A percentile compares a stretch with the other conserved stretches of the same genome.
phyloP scores from a whole-genome alignment of 2,888 invertebrate genomes.

The Pseudococcus jackbeardsleyi region DNA sequence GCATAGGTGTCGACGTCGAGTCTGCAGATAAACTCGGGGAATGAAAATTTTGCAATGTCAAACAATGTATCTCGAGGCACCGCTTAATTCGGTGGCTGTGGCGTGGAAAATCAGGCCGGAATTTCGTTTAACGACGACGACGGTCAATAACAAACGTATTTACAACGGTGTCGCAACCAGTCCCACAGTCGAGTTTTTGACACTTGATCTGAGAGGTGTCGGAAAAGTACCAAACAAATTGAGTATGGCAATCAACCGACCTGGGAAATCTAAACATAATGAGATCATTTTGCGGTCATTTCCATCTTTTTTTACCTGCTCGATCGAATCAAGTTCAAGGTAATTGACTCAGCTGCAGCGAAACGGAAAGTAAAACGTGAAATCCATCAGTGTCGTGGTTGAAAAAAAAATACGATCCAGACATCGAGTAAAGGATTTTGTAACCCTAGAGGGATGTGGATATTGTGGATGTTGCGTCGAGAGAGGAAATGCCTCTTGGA shows the following conservation, averaged over 20 bases:
- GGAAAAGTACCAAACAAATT: neutral
- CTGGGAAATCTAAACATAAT: neutral
- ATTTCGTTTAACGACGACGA: neutral
- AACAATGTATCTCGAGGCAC: neutral
- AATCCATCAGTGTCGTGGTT: too few species aligned
- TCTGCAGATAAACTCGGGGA: neutral
- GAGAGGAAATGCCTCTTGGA: neutral
- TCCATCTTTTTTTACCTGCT: neutral
- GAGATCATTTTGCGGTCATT: neutral
- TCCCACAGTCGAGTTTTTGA: neutral
- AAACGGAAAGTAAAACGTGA: neutral
- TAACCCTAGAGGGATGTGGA: neutral
- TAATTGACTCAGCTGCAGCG: neutral
- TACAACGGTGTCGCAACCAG: neutral
- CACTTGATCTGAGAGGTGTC: neutral
- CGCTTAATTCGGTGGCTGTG: neutral
- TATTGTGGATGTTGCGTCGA: neutral
- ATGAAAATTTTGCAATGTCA: neutral
- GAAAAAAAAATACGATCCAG: neutral
- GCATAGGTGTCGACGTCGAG: neutral
- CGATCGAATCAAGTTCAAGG: neutral
- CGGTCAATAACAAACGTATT: constrained; percentile 15
- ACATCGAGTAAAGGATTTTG: neutral
- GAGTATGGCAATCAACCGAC: neutral
- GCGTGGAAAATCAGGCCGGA: constrained; percentile 5